Percentiles rank a stretch among this genome's conserved stretches.
Evolutionary conservation across 2,888 invertebrate species (phyloP).

Genomic region (Hirtodrosophila alboralis): DNA sequence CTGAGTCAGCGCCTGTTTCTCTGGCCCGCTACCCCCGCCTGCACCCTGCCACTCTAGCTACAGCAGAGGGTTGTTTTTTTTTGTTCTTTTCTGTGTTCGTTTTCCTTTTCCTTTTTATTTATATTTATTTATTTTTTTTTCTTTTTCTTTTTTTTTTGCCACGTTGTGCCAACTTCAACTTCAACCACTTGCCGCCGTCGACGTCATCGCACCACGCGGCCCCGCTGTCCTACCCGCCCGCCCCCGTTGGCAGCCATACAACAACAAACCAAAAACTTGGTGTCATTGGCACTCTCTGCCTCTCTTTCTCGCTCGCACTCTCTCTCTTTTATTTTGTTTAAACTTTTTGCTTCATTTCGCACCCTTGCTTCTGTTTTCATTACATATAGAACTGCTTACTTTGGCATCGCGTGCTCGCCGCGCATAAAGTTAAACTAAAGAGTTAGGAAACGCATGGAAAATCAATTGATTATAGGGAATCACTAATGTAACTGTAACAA

Average conservation of each 20-base stretch:
- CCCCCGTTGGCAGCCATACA: constrained; percentile 46
- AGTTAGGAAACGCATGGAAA: constrained; percentile 25
- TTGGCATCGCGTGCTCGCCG: constrained; percentile 35
- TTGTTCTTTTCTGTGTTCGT: constrained; percentile 43
- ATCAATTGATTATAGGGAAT: constrained; percentile 40
- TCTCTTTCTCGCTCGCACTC: too few relatives aligned
- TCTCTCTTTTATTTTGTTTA: constrained; percentile 38
- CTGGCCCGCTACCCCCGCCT: background rate
- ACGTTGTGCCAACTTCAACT: constrained; percentile 62
- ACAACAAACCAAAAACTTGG: constrained; percentile 39
- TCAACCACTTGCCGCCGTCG: constrained; percentile 69
- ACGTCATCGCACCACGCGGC: constrained; percentile 45
- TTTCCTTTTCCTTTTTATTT: constrained; percentile 29
- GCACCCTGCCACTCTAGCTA: background rate
- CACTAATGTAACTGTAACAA: constrained; percentile 3
- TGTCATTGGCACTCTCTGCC: constrained; percentile 64
- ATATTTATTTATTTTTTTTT: too few relatives aligned
- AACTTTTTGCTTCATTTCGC: constrained; percentile 38
- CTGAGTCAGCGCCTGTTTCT: constrained; percentile 43
- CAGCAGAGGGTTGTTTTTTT: constrained; percentile 66
- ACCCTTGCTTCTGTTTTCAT: constrained; percentile 7
- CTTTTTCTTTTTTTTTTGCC: constrained; percentile 36
- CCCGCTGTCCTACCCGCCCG: background rate
- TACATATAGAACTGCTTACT: constrained; percentile 1
- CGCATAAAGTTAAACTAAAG: constrained; percentile 40